Percentiles rank a stretch among this genome's conserved stretches.
Evolutionary conservation across 2,797 vertebrate genomes (phyloP).

Genomic region (Darevskia mixta): DNA sequence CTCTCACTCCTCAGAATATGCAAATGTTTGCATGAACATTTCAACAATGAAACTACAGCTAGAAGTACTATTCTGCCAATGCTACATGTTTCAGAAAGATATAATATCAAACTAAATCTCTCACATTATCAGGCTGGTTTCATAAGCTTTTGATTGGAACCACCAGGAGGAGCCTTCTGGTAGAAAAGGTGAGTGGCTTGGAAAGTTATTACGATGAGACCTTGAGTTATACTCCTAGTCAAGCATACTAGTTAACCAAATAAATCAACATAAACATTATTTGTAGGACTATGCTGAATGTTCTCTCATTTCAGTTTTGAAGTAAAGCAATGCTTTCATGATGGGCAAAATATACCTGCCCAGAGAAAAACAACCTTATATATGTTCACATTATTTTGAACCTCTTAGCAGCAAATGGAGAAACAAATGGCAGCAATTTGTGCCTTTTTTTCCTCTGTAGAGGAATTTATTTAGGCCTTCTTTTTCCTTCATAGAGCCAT

Average conservation of each 20-base stretch:
- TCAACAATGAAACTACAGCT: neutral
- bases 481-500: neutral
- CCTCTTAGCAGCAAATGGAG: neutral
- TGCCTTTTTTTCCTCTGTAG: too few relatives aligned
- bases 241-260: neutral
- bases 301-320: neutral
- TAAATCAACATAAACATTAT: neutral
- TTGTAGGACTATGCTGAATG: neutral
- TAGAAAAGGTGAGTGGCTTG: neutral
- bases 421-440: too few relatives aligned
- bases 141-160: slow-evolving; percentile 5
- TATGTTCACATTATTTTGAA: neutral
- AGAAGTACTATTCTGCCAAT: neutral
- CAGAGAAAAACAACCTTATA: neutral
- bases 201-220: neutral
- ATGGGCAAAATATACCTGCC: neutral
- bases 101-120: neutral
- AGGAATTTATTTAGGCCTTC: neutral
- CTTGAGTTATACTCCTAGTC: neutral
- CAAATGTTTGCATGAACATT: neutral
- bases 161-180: neutral
- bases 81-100: neutral
- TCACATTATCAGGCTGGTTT: neutral
- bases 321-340: neutral
- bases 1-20: neutral